These are phyloP conservation scores for Hirtodrosophila histrioides DNA, from an alignment of 2,888 invertebrate genomes.

Conservation along the genomic window DNA sequence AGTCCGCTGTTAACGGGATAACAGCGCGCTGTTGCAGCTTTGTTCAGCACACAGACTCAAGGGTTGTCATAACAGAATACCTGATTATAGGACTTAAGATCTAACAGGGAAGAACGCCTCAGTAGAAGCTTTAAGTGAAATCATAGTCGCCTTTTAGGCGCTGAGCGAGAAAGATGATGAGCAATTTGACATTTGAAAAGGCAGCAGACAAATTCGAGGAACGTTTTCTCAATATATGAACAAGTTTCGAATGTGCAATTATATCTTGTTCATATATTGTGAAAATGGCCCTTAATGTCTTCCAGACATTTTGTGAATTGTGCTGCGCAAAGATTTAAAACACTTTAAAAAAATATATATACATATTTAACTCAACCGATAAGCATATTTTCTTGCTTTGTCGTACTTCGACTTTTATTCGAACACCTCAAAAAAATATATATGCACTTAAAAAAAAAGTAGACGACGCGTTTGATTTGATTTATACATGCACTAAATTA, in stretches of 20 bases:
- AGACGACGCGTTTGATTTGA: background rate
- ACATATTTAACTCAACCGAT: background rate
- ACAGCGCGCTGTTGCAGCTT: constrained; percentile 1
- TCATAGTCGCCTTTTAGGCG: constrained; percentile 23
- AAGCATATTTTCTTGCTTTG: no score
- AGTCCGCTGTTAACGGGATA: constrained; percentile 3
- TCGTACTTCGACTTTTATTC: background rate
- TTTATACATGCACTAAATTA: background rate
- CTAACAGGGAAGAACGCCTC: constrained; percentile 9
- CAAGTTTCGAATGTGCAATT: no score
- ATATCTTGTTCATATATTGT: background rate
- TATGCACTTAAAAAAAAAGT: constrained; percentile 31
- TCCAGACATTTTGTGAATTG: background rate
- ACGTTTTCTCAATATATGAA: constrained; percentile 4
- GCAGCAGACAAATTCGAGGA: constrained; percentile 10
- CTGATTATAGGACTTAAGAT: constrained; percentile 9
- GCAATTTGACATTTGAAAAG: constrained; percentile 7
- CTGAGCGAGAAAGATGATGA: constrained; percentile 6
- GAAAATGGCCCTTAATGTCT: constrained; percentile 13
- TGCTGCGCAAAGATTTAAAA: constrained; percentile 12
- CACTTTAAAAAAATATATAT: constrained; percentile 8
- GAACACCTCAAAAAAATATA: constrained; percentile 15
- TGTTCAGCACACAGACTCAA: background rate
- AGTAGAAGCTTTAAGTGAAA: constrained; percentile 1
- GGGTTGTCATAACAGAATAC: background rate